Evolutionary conservation across 2,113 vertebrate species (phyloP).

Genomic region (Cebus imitator): DNA sequence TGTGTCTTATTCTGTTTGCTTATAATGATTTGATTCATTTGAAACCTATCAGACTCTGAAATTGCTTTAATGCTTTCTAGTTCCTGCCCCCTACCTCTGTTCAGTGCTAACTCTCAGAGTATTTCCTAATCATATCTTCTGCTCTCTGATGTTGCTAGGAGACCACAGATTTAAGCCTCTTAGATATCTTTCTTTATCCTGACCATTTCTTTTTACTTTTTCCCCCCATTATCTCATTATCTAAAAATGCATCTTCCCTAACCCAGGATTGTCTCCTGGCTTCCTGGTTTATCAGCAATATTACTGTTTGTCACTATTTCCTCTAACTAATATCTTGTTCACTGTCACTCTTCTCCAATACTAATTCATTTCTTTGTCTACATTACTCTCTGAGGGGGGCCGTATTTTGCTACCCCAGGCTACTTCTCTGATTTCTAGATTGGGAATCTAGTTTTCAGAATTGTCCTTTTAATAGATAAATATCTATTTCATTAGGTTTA

Average conservation of each 20-base stretch:
- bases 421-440: background rate
- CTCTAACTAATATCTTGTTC: background rate
- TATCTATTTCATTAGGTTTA: conserved; percentile 10
- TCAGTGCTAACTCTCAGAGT: background rate
- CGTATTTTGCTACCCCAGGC: background rate
- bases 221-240: background rate
- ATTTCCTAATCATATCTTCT: background rate
- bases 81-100: background rate
- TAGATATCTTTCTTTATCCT: background rate
- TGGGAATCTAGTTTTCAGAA: conserved; percentile 21
- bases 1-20: background rate
- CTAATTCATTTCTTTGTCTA: background rate
- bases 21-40: background rate
- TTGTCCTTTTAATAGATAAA: background rate
- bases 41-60: conserved; percentile 19
- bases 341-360: background rate
- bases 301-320: background rate
- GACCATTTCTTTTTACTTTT: background rate
- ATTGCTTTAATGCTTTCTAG: background rate
- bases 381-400: background rate
- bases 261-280: background rate
- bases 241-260: background rate
- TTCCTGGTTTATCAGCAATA: background rate
- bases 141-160: conserved; percentile 24
- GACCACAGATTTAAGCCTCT: background rate